phyloP scores from a whole-genome alignment of 2,888 invertebrate species.

The Macrosoma leucophasiata region DNA sequence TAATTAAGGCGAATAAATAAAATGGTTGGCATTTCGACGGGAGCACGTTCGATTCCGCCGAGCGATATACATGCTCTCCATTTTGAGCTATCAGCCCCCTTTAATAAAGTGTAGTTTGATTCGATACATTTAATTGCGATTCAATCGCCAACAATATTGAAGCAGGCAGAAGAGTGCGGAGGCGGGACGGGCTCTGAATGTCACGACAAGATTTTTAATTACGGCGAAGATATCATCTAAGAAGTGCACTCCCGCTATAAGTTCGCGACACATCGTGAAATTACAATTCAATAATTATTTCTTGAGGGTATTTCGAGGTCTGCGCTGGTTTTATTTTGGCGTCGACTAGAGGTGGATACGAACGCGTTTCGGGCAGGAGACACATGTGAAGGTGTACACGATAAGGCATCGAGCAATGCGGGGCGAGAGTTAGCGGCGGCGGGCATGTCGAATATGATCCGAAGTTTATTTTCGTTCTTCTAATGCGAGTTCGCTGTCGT shows the following conservation, averaged over 20 bases:
- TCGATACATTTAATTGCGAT: slow-evolving; percentile 73
- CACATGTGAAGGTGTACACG: slow-evolving; percentile 17
- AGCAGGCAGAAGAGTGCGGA: slow-evolving; percentile 64
- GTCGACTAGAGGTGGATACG: slow-evolving; percentile 38
- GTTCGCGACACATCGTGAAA: slow-evolving; percentile 57
- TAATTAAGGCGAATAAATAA: slow-evolving; percentile 76
- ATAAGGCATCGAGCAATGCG: slow-evolving; percentile 15
- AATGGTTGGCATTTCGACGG: slow-evolving; percentile 76
- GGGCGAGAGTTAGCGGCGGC: slow-evolving; percentile 13
- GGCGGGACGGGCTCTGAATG: slow-evolving; percentile 71
- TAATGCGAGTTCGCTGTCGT: slow-evolving; percentile 71
- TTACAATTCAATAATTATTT: slow-evolving; percentile 70
- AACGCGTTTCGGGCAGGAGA: slow-evolving; percentile 19
- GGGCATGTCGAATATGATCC: slow-evolving; percentile 66
- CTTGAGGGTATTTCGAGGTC: slow-evolving; percentile 39
- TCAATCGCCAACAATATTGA: slow-evolving; percentile 74
- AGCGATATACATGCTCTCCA: slow-evolving; percentile 48
- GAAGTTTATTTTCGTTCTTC: slow-evolving; percentile 70
- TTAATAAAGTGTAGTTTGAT: slow-evolving; percentile 73
- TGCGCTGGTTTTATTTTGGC: slow-evolving; percentile 1
- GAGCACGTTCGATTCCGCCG: slow-evolving; percentile 70
- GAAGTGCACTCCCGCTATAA: slow-evolving; percentile 57
- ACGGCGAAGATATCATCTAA: slow-evolving; percentile 72
- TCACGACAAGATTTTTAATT: slow-evolving; percentile 77
- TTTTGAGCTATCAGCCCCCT: slow-evolving; percentile 69